Evolutionary conservation across 2,113 vertebrate genomes (phyloP), one percentile per base, ranked within the genome.

Genomic region (Cephalopholis sonnerati): DNA sequence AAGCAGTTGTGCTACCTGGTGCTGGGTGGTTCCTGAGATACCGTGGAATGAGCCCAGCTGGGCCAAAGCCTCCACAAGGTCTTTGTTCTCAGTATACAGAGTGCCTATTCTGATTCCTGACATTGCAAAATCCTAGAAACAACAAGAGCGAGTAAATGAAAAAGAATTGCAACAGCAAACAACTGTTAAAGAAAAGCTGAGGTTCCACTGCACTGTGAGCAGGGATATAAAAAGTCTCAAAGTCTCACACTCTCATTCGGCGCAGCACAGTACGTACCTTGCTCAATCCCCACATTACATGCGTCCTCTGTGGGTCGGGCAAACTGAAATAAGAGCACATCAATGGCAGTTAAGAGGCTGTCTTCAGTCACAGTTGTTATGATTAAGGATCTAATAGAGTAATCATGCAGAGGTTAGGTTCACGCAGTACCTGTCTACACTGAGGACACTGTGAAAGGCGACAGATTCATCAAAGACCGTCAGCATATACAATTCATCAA

Each of bases 401-500:
- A 70, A 74, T 83, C 53, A 65, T 39, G 59, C 39, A 25, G 36
- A 81, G 55, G 81, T 66, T 3, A 64, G 16, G 70, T 82, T 73
- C 57, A 62, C 2, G 16, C 65, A 44, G 95, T 96, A 98, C 98
- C 97, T 96, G 77, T 97, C 95, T 86, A 97, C 87, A 90, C 97
- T 92, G 65, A 99, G 96, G 85, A 99, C 96, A 55, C 98, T 99
- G 89, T 86, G 92, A 94, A 98, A 99, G 3, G 86, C 91, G 65
- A 91, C 76, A 0, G 96, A 93, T 76, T 97, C 95, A 32, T 97
- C 96, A 91, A 99, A 99, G 83, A 99, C 96, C 0, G 97, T 97
- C 89, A 99, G 95, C 98, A 99, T 99, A 95, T 99, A 99, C 85
- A 99, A 91, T 90, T 99, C 98, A 83, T 99, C 98, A 73, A 99